Evolutionary conservation across 2,888 invertebrate genomes (phyloP), one percentile per base, ranked within the genome.

Genomic region (Eucriotettix oculatus): DNA sequence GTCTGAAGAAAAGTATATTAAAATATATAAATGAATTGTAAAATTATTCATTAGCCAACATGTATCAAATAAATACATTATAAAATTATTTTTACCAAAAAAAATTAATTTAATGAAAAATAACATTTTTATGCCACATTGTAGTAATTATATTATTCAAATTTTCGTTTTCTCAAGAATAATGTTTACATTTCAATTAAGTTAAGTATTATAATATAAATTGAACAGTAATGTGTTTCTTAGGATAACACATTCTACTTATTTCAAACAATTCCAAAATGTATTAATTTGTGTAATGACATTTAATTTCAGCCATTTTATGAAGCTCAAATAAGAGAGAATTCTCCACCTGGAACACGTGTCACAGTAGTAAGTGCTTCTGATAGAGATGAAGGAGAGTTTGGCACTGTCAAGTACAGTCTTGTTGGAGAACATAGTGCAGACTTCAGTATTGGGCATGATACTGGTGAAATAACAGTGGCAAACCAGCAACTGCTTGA

Each of bases 301-400:
- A 58, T 64, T 41, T 66, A 65, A 59, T 67, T 64, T 14, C 62
- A 72, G 71, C 66, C 68, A 16, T 73, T 75, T 10, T 93, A 93
- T 69, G 81, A 83, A 59, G 86, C 85, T 0, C 79, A 79, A 1
- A 79, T 93, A 1, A 75, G 80, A 1, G 93, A 94, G 72, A 90
- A 92, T 69, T 80, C 89, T 0, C 79, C 82, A 0, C 78, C 79
- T 0, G 89, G 86, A 0, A 88, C 88, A 0, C 79, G 78, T 7
- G 83, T 92, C 0, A 75, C 86, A 0, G 80, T 81, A 52, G 87
- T 92, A 0, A 80, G 79, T 62, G 93, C 93, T 0, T 76, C 77
- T 0, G 93, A 94, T 72, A 79, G 76, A 7, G 93, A 94, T 71
- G 82, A 85, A 67, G 91, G 86, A 69, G 77, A 80, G 60, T 91